phyloP scores from a whole-genome alignment of 2,888 invertebrate species.

The Entomobrya proxima region DNA sequence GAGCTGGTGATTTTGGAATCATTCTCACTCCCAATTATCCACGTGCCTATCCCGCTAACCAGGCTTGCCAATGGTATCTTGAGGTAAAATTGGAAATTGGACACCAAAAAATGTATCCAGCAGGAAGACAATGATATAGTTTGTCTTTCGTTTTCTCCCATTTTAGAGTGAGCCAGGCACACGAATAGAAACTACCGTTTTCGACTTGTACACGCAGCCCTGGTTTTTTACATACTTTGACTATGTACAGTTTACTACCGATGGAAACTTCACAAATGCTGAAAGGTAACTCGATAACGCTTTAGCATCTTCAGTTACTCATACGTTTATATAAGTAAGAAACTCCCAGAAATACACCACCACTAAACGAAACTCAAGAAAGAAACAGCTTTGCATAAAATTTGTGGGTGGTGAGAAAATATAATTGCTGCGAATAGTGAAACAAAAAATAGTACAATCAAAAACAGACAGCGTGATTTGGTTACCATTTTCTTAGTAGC shows the following conservation, averaged over 20 bases:
- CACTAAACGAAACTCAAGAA: too few species aligned
- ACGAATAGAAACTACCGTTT: slow-evolving; percentile 71
- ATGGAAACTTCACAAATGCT: slow-evolving; percentile 73
- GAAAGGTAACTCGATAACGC: slow-evolving; percentile 74
- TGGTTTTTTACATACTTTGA: slow-evolving; percentile 75
- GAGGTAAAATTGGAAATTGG: slow-evolving; percentile 43
- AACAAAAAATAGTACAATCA: too few species aligned
- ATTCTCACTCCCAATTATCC: slow-evolving; percentile 74
- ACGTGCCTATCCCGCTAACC: slow-evolving; percentile 70
- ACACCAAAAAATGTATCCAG: background rate
- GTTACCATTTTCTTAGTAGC: background rate
- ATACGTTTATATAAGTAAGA: too few species aligned
- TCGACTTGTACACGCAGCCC: slow-evolving; percentile 73
- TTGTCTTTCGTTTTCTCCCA: background rate
- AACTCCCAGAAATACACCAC: too few species aligned
- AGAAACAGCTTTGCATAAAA: too few species aligned
- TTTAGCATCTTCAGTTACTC: too few species aligned
- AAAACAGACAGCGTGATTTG: background rate
- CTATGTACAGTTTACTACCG: slow-evolving; percentile 73
- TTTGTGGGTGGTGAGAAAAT: too few species aligned
- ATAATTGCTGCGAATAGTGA: too few species aligned
- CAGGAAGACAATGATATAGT: background rate
- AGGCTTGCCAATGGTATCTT: slow-evolving; percentile 70
- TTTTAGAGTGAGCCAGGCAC: slow-evolving; percentile 69
- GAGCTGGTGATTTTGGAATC: slow-evolving; percentile 73